phyloP scores from a whole-genome alignment of 2,888 invertebrate species.

The Drosophila hamatofila region DNA sequence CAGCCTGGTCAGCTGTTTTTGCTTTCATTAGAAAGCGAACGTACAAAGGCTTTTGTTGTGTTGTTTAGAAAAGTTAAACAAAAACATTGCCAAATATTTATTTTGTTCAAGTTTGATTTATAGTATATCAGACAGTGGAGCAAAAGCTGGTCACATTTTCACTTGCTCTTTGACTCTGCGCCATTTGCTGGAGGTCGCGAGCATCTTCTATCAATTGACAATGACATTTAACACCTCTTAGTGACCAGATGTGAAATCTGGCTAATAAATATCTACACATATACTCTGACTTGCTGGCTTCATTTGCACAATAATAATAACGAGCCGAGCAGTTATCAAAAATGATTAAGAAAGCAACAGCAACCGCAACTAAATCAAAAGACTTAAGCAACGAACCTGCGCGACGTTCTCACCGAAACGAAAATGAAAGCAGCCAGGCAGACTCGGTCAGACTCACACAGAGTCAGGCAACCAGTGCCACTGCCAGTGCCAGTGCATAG shows the following conservation, averaged over 20 bases:
- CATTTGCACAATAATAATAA: constrained; percentile 44
- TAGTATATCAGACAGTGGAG: constrained; percentile 44
- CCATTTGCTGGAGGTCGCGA: constrained; percentile 39
- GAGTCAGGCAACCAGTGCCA: neutral
- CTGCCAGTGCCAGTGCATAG: neutral
- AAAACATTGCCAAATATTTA: constrained; percentile 44
- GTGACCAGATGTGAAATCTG: constrained; percentile 66
- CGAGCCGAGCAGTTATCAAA: constrained; percentile 39
- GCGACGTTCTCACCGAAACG: constrained; percentile 66
- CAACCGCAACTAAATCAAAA: constrained; percentile 56
- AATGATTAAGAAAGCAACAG: constrained; percentile 53
- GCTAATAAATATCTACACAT: constrained; percentile 47
- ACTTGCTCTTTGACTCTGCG: constrained; percentile 47
- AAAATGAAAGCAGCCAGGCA: constrained; percentile 69
- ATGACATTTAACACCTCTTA: constrained; percentile 67
- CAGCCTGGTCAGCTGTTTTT: constrained; percentile 37
- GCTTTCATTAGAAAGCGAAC: constrained; percentile 74
- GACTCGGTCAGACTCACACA: constrained; percentile 1
- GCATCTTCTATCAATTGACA: constrained; percentile 54
- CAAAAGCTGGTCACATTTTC: constrained; percentile 37
- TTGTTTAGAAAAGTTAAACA: constrained; percentile 38
- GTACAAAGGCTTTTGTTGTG: constrained; percentile 49
- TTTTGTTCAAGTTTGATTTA: constrained; percentile 22
- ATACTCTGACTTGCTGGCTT: constrained; percentile 43
- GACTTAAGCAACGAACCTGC: constrained; percentile 66